Evolutionary conservation across 64 coral and sea anemone genomes (phyloP), one percentile per base, ranked within the genome.

Genomic region (Exaiptasia diaphana): DNA sequence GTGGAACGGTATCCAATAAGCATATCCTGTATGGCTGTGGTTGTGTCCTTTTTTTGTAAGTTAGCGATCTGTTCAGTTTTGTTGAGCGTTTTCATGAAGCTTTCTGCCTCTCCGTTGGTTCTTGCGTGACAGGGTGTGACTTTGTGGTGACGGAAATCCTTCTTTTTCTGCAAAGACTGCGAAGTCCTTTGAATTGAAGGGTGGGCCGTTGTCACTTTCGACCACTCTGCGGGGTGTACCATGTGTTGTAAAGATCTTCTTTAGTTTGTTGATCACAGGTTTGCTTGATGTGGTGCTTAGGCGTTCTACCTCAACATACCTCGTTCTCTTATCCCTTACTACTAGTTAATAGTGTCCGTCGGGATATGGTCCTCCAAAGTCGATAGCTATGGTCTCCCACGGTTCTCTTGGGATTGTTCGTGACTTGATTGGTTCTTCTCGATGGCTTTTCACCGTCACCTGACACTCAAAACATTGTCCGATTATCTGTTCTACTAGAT

Each of bases 321-420:
- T 56, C 4, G 30, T 55, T 45, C 30, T 18, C 31, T 77, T 77
- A 31, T 77, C 50, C 35, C 53, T 38, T n/a, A 53, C 73, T 55
- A 77, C 49, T 23, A 56, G 27, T 15, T 77, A 55, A 32, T 77
- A 77, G 11, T 77, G 73, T 7, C 49, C 52, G 38, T 77, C 73
- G 34, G 71, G 71, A 28, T 75, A 75, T 13, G 71, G 71, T 53
- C 39, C 67, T 1, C 38, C 17, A 38, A 42, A 43, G 67, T 73
- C 70, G 28, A 73, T 30, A 22, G 38, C 35, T 71, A 42, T 41
- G 4, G 46, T 26, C 11, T 71, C 67, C 67, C 67, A 71, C n/a
- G 67, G 67, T 41, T 44, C 27, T 42, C 46, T 71, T 41, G 67
- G 38, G 5, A 45, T 71, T 37, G 41, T 42, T 20, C 20, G 41